phyloP scores from a whole-genome alignment of 2,113 vertebrate species.

The Pollimyrus isidori region DNA sequence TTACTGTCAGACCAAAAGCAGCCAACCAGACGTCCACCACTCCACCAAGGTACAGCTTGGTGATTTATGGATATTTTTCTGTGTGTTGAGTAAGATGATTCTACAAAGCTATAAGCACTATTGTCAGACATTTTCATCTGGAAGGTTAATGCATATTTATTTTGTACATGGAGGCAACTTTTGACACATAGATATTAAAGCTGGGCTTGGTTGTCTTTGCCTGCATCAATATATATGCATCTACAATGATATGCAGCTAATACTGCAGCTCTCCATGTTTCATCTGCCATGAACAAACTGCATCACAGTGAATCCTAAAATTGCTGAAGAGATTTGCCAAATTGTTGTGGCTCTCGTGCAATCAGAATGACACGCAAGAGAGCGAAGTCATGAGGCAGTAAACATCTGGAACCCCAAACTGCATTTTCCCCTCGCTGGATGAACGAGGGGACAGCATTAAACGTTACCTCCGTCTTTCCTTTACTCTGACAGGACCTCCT shows the following conservation, averaged over 20 bases:
- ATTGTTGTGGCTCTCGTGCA: no score
- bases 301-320: background rate
- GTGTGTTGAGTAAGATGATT: background rate
- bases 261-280: background rate
- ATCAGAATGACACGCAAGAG: background rate
- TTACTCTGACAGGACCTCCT: constrained; percentile 97
- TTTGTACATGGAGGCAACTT: background rate
- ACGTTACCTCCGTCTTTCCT: constrained; percentile 94
- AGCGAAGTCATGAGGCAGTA: no score
- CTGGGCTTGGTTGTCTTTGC: background rate
- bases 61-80: background rate
- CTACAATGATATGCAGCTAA: background rate
- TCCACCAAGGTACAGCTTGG: background rate
- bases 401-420: background rate
- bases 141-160: background rate
- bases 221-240: background rate
- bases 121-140: background rate
- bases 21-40: background rate
- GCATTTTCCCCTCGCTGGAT: background rate
- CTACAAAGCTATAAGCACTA: background rate
- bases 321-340: background rate
- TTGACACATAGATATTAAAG: background rate
- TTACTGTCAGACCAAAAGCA: background rate
- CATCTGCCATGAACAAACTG: background rate
- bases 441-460: constrained; percentile 24